Percentiles rank a stretch among this genome's conserved stretches.
phyloP scores from a whole-genome alignment of 1,140 invertebrate species.

The Dolichoris vasculosae region DNA sequence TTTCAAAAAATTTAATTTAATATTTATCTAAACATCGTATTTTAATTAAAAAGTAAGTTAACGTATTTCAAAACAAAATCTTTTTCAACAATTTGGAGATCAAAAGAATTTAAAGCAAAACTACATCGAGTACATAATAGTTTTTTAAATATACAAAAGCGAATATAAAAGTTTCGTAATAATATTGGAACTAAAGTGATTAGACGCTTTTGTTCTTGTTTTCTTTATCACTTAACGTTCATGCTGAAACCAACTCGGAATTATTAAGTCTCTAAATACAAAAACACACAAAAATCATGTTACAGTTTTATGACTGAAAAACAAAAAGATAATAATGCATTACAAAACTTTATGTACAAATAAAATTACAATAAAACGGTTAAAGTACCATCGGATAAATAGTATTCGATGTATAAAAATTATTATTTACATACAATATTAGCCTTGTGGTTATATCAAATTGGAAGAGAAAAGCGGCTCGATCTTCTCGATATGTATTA shows the following conservation, averaged over 20 bases:
- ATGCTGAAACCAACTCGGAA: not conserved
- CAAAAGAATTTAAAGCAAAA: not conserved
- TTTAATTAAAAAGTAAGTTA: no score
- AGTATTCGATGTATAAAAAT: no score
- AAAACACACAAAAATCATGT: conserved; percentile 18
- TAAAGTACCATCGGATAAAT: no score
- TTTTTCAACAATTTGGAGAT: not conserved
- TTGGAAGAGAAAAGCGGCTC: not conserved
- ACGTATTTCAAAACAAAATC: no score
- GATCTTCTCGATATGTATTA: not conserved
- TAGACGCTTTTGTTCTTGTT: not conserved
- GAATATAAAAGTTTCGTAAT: conserved; percentile 18
- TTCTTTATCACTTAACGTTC: conserved; percentile 14
- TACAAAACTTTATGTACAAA: no score
- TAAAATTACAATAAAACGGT: no score
- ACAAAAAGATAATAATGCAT: not conserved
- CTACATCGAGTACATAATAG: not conserved
- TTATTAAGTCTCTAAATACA: not conserved
- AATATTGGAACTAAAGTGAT: not conserved
- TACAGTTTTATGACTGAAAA: not conserved
- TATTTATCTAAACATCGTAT: no score
- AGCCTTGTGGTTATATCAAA: not conserved
- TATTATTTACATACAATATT: not conserved
- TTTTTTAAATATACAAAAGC: conserved; percentile 3
- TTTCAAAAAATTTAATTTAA: no score